Base-by-base conservation (phyloP, 2,888 invertebrate genomes). In the Laothoe populi region DNA sequence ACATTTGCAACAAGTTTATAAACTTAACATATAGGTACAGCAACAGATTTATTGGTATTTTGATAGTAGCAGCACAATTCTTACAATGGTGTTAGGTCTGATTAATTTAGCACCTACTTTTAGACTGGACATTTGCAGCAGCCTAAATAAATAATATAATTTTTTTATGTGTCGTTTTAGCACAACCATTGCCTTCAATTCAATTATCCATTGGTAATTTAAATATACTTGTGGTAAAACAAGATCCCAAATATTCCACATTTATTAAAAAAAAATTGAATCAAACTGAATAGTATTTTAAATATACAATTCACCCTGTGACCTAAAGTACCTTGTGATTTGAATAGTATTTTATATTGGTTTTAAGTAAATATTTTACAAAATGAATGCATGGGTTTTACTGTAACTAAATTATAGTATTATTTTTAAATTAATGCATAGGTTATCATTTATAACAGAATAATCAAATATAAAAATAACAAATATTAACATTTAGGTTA, bases 1-100 rank as follows among this genome's bases (percentile, higher is more conserved):
- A 19, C 53, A 53, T 53, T 53, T 35, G 53, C 53, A 53, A 53
- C 53, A 53, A 53, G 35, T 53, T 53, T 53, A 53, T 53, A 53
- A 53, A 53, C 53, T 53, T 53, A 53, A 53, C 53, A 53, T 31
- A 53, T 53, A 53, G 53, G 53, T 53, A 53, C 53, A 53, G 53
- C 53, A 53, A 53, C 53, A 53, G 31, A 35, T 31, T 53, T 53
- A 53, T 8, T 53, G 53, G 19, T 35, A 53, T 35, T 53, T 19
- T 11, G 35, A 19, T 53, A 53, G 19, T 35, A 53, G 53, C 53
- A 53, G 53, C 53, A 53, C 4, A 53, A 35, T 11, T 19, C 10
- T 35, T 10, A 35, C 5, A 53, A 49, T 16, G 11, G 11, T 53
- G 19, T 31, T 16, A 35, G 53, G 35, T 53, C 31, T 53, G 53